Base-by-base conservation (phyloP, 1,140 invertebrate genomes). In the Ridgeia piscesae region DNA sequence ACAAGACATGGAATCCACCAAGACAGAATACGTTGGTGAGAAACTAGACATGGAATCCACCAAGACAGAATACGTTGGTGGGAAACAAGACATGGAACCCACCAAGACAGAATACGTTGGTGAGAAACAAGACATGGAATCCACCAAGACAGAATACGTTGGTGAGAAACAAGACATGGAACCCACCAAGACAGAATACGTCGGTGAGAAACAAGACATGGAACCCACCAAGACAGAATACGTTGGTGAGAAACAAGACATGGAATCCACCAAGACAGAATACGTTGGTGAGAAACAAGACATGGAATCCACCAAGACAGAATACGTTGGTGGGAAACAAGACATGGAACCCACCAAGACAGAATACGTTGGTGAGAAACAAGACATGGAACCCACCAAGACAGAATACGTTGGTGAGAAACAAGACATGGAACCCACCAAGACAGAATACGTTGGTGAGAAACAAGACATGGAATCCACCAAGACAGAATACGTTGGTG, bases 391-490 rank as follows among this genome's bases (percentile, higher is more conserved):
- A 95, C 93, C 96, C 96, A 98, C 98, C 98, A 96, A 99, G 98
- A 97, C 99, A 99, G 95, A 99, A 99, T 96, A 99, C 99, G 95
- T 99, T 99, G 94, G 98, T 98, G 33, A 99, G 96, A 94, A 97
- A 97, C 92, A 50, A 50, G 48, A 14, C 89, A 90, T 90, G 14
- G 35, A 92, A 95, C 93, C 96, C 96, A 98, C 98, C 98, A 96
- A 99, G 98, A 97, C 99, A 99, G 95, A 99, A 99, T 96, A 99
- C 99, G 95, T 99, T 99, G 94, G 98, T 98, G 33, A 99, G 96
- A 94, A 97, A 97, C 92, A 50, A 50, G 48, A 8, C 89, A 89
- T 8, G 9, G 34, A 92, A 95, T 93, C 96, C 96, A 98, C 98
- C 98, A 96, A 99, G 98, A 97, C 99, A 50, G 48, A 50, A 50